A percentile compares a stretch with the other conserved stretches of the same genome.
Conservation (phyloP, 2,888 invertebrate species). For the Phalera bucephala region DNA sequence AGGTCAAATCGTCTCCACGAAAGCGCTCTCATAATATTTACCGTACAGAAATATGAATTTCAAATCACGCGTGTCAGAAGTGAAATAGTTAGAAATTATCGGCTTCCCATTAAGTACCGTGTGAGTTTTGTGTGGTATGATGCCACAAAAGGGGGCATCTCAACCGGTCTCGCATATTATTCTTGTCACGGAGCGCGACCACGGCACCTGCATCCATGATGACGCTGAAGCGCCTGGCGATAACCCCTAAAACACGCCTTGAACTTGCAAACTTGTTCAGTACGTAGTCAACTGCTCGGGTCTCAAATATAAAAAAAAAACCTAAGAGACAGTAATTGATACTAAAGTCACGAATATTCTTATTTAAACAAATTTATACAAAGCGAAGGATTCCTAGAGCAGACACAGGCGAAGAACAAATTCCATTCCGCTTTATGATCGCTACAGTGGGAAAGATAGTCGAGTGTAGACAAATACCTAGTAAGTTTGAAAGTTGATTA, state of each 20-base stretch:
- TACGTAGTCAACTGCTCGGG: conserved; percentile 23
- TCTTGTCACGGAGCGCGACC: conserved; percentile 65
- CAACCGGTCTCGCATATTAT: conserved; percentile 65
- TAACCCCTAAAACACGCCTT: conserved; percentile 47
- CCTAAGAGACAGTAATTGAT: conserved; percentile 23
- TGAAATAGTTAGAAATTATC: conserved; percentile 45
- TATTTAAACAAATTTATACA: conserved; percentile 1
- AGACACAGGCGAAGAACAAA: neutral
- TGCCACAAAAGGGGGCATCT: conserved; percentile 57
- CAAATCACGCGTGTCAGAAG: conserved; percentile 42
- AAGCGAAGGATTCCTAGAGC: neutral
- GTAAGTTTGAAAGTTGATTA: conserved; percentile 41
- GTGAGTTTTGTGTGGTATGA: conserved; percentile 41
- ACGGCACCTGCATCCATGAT: conserved; percentile 72
- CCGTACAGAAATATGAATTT: conserved; percentile 40
- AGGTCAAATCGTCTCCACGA: conserved; percentile 27
- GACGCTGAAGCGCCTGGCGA: conserved; percentile 53
- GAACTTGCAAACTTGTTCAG: conserved; percentile 45
- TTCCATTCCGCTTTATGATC: conserved; percentile 1
- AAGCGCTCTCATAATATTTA: conserved; percentile 30
- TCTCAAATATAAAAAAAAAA: conserved; percentile 19
- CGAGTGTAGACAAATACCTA: conserved; percentile 24
- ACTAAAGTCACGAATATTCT: conserved; percentile 21
- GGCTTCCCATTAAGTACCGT: conserved; percentile 40
- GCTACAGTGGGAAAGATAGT: conserved; percentile 11